These are phyloP conservation scores for Dione juno DNA, from an alignment of 2,888 invertebrate species.

Conservation along the genomic window DNA sequence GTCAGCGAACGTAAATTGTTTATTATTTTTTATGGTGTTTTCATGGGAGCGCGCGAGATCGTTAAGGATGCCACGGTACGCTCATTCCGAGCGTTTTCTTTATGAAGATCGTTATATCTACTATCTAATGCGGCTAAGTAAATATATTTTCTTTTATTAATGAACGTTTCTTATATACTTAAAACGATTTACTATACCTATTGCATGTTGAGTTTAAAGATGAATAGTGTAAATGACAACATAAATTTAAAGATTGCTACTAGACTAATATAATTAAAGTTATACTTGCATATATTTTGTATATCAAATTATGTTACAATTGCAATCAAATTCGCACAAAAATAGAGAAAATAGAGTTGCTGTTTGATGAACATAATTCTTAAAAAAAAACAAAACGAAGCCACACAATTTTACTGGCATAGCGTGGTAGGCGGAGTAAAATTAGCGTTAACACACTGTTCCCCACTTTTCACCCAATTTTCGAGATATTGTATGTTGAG, in stretches of 20 bases:
- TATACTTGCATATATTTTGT: too few relatives aligned
- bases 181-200: not conserved
- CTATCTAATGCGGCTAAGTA: constrained; percentile 23
- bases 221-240: not conserved
- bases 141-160: constrained; percentile 17
- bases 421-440: too few relatives aligned
- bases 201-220: not conserved
- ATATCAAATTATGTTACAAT: too few relatives aligned
- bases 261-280: too few relatives aligned
- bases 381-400: too few relatives aligned
- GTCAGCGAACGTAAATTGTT: constrained; percentile 80
- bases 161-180: not conserved
- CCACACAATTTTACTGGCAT: too few relatives aligned
- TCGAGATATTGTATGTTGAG: too few relatives aligned
- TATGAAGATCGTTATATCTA: constrained; percentile 34
- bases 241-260: not conserved
- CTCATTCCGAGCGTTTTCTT: constrained; percentile 34
- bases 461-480: too few relatives aligned
- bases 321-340: too few relatives aligned
- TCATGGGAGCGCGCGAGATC: constrained; percentile 61
- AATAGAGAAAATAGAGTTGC: too few relatives aligned
- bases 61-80: constrained; percentile 52
- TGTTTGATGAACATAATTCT: too few relatives aligned
- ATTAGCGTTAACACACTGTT: too few relatives aligned
- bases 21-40: constrained; percentile 81